Conservation (phyloP, 2,797 vertebrate genomes). For the Dallia pectoralis region DNA sequence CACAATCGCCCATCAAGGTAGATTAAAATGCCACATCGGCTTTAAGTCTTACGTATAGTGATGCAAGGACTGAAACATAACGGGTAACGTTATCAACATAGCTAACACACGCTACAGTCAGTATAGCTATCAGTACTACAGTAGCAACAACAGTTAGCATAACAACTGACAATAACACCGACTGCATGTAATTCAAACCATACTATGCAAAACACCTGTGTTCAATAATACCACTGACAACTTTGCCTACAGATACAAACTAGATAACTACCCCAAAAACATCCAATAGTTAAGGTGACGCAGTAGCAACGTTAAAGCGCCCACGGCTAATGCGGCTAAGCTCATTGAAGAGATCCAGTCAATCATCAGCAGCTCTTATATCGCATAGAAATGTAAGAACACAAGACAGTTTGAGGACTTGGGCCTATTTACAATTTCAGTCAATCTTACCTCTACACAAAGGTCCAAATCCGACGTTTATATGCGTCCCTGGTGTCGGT, state of each 20-base stretch:
- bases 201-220: not conserved
- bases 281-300: not conserved
- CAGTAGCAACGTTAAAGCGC: not conserved
- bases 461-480: slow-evolving; percentile 1
- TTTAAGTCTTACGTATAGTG: not conserved
- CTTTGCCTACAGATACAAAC: not conserved
- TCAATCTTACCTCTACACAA: not conserved
- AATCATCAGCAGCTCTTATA: not conserved
- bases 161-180: not conserved
- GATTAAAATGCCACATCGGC: not conserved
- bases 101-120: no score
- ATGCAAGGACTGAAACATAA: no score
- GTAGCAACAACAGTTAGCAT: not conserved
- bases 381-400: not conserved
- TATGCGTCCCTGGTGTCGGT: not conserved
- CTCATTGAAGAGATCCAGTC: not conserved
- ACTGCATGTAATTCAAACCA: not conserved
- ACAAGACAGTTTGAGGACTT: not conserved
- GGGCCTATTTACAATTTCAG: not conserved
- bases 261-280: not conserved
- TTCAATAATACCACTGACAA: no score
- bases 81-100: no score
- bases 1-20: not conserved
- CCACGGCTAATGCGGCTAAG: not conserved
- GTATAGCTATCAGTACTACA: no score